Evolutionary conservation across 2,797 vertebrate genomes (phyloP).

Genomic region (Microhierax caerulescens): DNA sequence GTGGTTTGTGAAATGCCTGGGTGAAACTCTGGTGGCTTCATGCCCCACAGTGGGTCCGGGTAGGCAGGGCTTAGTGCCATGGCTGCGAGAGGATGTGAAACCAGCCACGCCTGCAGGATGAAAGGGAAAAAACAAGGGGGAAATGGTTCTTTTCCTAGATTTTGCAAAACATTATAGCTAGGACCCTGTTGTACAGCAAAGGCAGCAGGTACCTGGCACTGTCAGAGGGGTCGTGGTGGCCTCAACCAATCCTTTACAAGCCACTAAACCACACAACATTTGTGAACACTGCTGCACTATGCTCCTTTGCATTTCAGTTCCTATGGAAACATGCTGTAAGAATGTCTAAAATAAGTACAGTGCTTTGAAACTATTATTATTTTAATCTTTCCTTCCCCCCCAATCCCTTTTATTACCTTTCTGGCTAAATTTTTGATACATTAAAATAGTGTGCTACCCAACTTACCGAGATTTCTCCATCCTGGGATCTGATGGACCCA

Average conservation of each 20-base stretch:
- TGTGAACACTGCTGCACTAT: conserved; percentile 22
- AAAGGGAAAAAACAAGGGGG: neutral
- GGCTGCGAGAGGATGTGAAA: neutral
- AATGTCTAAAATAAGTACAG: conserved; percentile 55
- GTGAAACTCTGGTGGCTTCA: neutral
- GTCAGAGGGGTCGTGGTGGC: neutral
- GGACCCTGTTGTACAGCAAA: neutral
- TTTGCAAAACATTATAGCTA: neutral
- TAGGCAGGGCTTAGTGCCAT: neutral
- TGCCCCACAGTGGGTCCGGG: neutral
- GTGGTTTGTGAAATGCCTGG: neutral
- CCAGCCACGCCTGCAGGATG: neutral
- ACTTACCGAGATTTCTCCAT: neutral
- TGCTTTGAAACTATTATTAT: conserved; percentile 55
- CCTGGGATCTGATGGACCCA: neutral
- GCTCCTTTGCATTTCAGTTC: conserved; percentile 38
- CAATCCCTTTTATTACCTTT: neutral
- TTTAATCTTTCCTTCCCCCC: neutral
- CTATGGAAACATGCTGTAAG: conserved; percentile 66
- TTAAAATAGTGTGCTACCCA: neutral
- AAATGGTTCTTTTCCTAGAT: neutral
- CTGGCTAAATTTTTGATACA: neutral
- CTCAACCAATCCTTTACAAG: neutral
- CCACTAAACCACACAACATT: neutral
- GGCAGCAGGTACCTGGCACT: neutral